These are phyloP conservation scores for Geotrypetes seraphini DNA, from an alignment of 2,797 vertebrate genomes.

Conservation along the genomic window DNA sequence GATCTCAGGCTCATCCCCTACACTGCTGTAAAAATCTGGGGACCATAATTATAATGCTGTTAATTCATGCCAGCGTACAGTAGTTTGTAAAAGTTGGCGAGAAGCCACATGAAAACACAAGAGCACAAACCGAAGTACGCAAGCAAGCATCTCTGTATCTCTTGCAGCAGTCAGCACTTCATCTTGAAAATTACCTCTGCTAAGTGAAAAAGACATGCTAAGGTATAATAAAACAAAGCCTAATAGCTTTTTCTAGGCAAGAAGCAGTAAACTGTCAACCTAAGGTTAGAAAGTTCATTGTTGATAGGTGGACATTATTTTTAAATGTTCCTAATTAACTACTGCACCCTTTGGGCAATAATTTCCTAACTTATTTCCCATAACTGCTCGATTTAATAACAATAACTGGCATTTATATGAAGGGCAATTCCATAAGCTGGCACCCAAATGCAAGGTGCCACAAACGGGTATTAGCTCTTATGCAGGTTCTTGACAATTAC, in stretches of 20 bases:
- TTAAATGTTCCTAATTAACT: constrained; percentile 4
- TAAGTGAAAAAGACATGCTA: constrained; percentile 9
- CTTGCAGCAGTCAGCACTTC: constrained; percentile 3
- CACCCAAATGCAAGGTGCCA: no score
- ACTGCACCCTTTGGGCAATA: constrained; percentile 12
- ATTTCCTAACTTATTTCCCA: constrained; percentile 2
- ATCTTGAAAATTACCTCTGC: constrained; percentile 13
- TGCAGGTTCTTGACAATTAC: no score
- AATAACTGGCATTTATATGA: background rate
- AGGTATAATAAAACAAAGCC: constrained; percentile 20
- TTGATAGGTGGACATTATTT: constrained; percentile 14
- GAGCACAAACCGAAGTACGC: background rate
- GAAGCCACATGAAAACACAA: constrained; percentile 13
- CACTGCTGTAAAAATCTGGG: no score
- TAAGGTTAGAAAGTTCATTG: constrained; percentile 8
- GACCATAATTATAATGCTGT: no score
- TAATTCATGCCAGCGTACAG: background rate
- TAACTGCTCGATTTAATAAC: background rate
- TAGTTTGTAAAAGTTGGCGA: constrained; percentile 1
- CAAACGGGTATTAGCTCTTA: no score
- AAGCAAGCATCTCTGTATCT: constrained; percentile 9
- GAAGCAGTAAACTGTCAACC: constrained; percentile 19
- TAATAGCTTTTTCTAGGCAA: constrained; percentile 13
- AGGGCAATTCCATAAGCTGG: no score
- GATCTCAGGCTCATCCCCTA: no score